Percentiles rank a stretch among this genome's conserved stretches.
Evolutionary conservation across 1,140 invertebrate species (phyloP).

Genomic region (Contarinia nasturtii): DNA sequence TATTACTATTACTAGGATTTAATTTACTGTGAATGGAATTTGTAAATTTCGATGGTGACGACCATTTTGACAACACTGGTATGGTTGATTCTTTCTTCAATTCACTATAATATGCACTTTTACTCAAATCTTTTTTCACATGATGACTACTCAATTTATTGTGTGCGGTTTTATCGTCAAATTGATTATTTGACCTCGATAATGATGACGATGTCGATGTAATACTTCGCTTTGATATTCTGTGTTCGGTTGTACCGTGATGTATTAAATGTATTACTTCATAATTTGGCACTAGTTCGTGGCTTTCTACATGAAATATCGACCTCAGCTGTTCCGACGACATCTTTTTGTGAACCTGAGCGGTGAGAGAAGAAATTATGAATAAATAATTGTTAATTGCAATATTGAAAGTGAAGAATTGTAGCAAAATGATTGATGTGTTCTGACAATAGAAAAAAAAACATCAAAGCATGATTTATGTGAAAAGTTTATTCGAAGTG

Average conservation of each 20-base stretch:
- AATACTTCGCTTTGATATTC: conserved; percentile 14
- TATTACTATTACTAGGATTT: conserved; percentile 8
- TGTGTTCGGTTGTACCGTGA: conserved; percentile 27
- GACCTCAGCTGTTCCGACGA: conserved; percentile 53
- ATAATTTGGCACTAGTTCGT: conserved; percentile 40
- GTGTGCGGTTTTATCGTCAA: no score
- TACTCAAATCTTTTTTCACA: conserved; percentile 24
- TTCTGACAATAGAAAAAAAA: not conserved
- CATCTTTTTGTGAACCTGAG: conserved; percentile 71
- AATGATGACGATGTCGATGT: conserved; percentile 10
- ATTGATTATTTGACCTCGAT: conserved; percentile 14
- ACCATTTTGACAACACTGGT: no score
- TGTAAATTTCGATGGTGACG: no score
- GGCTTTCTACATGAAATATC: conserved; percentile 61
- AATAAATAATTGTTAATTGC: not conserved
- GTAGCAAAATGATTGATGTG: not conserved
- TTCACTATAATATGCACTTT: conserved; percentile 21
- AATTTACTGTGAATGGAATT: no score
- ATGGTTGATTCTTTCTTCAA: conserved; percentile 13
- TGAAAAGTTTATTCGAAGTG: not conserved
- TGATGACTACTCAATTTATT: conserved; percentile 20
- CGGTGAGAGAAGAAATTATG: conserved; percentile 16
- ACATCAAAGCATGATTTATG: not conserved
- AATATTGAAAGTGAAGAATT: not conserved
- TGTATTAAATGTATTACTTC: conserved; percentile 32